Conservation (phyloP, 2,113 vertebrate genomes). For the Myxocyprinus asiaticus region DNA sequence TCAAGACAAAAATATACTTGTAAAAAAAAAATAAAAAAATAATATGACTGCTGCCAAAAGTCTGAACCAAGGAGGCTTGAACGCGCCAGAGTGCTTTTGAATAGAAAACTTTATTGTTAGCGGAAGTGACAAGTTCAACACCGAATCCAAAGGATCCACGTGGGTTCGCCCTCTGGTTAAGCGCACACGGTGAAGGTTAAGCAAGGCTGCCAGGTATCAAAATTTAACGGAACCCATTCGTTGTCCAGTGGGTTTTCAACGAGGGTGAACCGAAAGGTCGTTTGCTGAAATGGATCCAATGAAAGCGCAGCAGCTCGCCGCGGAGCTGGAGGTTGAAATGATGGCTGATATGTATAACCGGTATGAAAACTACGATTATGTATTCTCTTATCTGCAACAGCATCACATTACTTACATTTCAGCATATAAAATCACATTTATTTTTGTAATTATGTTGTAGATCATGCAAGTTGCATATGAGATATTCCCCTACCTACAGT, state of each 20-base stretch:
- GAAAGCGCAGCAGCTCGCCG: conserved; percentile 92
- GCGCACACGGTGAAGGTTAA: conserved; percentile 70
- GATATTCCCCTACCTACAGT: not conserved
- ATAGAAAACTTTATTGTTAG: conserved; percentile 67
- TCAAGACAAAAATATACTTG: too few relatives aligned
- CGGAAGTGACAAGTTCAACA: conserved; percentile 52
- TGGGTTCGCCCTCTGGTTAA: conserved; percentile 53
- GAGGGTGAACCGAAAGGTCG: conserved; percentile 9
- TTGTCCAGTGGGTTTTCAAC: not conserved
- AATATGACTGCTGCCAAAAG: too few relatives aligned
- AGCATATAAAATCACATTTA: not conserved
- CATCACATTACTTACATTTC: not conserved
- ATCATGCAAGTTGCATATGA: not conserved
- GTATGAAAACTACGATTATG: conserved; percentile 63
- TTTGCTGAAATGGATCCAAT: conserved; percentile 84
- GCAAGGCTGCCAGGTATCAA: not conserved
- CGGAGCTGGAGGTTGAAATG: conserved; percentile 97
- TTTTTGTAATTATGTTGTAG: not conserved
- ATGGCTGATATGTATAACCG: conserved; percentile 99
- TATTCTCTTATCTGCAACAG: not conserved
- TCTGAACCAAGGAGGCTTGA: too few relatives aligned
- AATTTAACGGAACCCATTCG: not conserved
- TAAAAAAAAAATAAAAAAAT: too few relatives aligned
- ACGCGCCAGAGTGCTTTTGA: conserved; percentile 38
- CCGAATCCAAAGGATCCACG: conserved; percentile 52